These are phyloP conservation scores for Scaptomyza hsui DNA, from an alignment of 1,140 invertebrate genomes.

Conservation along the genomic window DNA sequence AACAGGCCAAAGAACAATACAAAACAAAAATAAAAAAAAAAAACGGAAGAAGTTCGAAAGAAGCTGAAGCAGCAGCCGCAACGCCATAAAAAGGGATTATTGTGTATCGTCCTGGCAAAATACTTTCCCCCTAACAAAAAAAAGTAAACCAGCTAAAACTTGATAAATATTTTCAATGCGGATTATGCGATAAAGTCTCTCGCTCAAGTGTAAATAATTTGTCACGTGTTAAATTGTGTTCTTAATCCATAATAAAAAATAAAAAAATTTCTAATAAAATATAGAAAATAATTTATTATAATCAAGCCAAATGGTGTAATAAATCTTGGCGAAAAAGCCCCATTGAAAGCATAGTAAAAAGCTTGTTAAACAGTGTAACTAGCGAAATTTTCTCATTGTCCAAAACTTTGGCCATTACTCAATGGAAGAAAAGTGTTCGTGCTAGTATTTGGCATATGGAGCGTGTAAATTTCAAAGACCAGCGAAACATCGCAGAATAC, in stretches of 20 bases:
- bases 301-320: constrained; percentile 18
- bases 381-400: constrained; percentile 48
- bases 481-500: constrained; percentile 2
- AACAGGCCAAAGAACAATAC: constrained; percentile 1
- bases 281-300: constrained; percentile 48
- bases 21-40: constrained; percentile 6
- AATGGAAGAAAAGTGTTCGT: constrained; percentile 35
- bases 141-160: constrained; percentile 23
- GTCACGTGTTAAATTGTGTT: constrained; percentile 57
- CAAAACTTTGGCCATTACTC: constrained; percentile 69
- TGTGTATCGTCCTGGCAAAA: constrained; percentile 52
- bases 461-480: constrained; percentile 15
- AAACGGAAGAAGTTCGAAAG: constrained; percentile 32
- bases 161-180: constrained; percentile 53
- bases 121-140: constrained; percentile 1
- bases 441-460: constrained; percentile 41
- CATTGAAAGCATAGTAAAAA: constrained; percentile 44
- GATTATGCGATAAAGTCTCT: constrained; percentile 69
- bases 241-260: constrained; percentile 7
- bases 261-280: constrained; percentile 17
- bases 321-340: constrained; percentile 7
- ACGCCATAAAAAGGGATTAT: constrained; percentile 73
- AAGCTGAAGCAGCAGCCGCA: constrained; percentile 44
- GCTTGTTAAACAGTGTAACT: constrained; percentile 57
- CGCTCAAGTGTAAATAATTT: constrained; percentile 69